phyloP scores from a whole-genome alignment of 2,888 invertebrate species.

The Erpobdella octoculata region DNA sequence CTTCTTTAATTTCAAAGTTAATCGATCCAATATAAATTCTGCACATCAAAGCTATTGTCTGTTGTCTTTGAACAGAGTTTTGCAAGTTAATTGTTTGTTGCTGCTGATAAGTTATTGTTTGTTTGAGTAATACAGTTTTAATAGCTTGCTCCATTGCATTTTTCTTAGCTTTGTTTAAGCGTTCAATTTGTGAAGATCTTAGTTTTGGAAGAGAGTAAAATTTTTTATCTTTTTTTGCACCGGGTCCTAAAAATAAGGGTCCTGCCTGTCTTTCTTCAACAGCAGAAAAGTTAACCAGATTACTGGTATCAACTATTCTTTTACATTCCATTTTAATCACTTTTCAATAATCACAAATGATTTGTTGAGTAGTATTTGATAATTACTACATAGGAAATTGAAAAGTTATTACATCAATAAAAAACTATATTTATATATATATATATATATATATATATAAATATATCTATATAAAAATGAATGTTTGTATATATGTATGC shows the following conservation, averaged over 20 bases:
- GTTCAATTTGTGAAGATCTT: constrained; percentile 77
- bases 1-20: constrained; percentile 96
- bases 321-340: too few relatives aligned
- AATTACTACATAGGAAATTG: too few relatives aligned
- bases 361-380: too few relatives aligned
- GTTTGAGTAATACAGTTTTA: constrained; percentile 96
- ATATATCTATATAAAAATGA: too few relatives aligned
- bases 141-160: constrained; percentile 99
- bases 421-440: too few relatives aligned
- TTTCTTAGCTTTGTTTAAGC: constrained; percentile 88
- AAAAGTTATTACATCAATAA: too few relatives aligned
- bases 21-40: constrained; percentile 97
- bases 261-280: constrained; percentile 34
- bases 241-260: constrained; percentile 34
- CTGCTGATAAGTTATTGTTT: constrained; percentile 96
- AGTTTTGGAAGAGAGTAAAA: constrained; percentile 81
- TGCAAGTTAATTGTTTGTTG: constrained; percentile 64
- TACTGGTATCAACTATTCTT: too few relatives aligned
- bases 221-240: constrained; percentile 42
- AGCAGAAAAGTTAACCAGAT: too few relatives aligned
- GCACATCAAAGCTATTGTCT: constrained; percentile 75
- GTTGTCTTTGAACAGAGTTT: constrained; percentile 72
- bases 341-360: too few relatives aligned
- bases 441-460: too few relatives aligned
- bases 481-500: too few relatives aligned